Base-by-base conservation (phyloP, 2,797 vertebrate genomes). In the Molossus alvarezi region DNA sequence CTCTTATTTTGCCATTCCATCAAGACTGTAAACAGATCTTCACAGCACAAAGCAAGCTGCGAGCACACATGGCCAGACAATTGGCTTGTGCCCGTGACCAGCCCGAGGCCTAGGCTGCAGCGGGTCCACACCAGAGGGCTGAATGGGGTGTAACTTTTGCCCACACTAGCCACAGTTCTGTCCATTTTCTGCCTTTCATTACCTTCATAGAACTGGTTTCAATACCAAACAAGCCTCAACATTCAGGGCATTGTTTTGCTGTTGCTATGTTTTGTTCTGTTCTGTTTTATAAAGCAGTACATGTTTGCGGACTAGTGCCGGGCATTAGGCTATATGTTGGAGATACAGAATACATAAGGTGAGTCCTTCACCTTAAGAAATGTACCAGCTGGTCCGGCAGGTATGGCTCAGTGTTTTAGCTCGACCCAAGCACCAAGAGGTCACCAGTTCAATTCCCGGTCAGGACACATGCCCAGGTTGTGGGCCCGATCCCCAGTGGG, bases 1-100 rank as follows among this genome's bases (percentile, higher is more conserved):
- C 76, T 81, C 96, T 67, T 69, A 48, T 94, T 75, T 85, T 45
- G 64, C 14, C 41, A 5, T n/a, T 72, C 37, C n/a, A 25, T 84
- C 77, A 93, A 83, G 79, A 82, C 41, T 64, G 53, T 72, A 94
- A 84, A 84, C 12, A 93, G 51, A 71, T 75, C 53, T 81, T 94
- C 62, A 37, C 29, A 69, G 58, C 8, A 48, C 48, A 91, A 79
- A 90, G 37, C 33, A 73, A 58, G 65, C 37, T 27, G 3, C 9
- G 57, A 13, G 5, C 41, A 11, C 45, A 25, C 53, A 3, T 72
- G 41, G 58, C 53, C 18, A 20, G 18, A 75, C 17, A 57, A 6
- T 1, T 60, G 45, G 21, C 29, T 12, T 58, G 33, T 25, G 9
- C 8, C 13, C 11, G n/a, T 18, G 12, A 10, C 23, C 7, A 53